A percentile compares a stretch with the other conserved stretches of the same genome.
These are phyloP conservation scores for Varanus salvator DNA, from an alignment of 2,113 vertebrate species.

Conservation along the genomic window DNA sequence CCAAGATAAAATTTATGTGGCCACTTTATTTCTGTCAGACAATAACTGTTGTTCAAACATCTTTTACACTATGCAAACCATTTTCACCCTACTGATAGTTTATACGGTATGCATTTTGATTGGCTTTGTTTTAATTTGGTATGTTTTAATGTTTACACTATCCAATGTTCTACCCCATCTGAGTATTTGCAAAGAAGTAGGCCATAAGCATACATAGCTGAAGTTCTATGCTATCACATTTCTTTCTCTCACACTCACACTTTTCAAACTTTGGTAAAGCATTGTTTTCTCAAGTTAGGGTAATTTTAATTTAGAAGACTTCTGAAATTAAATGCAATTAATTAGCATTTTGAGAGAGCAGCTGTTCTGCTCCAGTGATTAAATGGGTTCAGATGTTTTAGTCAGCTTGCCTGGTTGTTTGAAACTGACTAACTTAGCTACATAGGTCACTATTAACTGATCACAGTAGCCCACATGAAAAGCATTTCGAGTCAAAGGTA, in stretches of 20 bases:
- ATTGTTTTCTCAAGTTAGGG: not conserved
- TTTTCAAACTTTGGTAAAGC: not conserved
- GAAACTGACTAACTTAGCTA: not conserved
- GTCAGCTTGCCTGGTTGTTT: not conserved
- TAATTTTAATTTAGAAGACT: not conserved
- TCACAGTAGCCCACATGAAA: conserved; percentile 11
- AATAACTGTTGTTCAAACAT: no score
- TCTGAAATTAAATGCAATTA: not conserved
- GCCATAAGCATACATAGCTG: not conserved
- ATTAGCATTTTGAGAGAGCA: not conserved
- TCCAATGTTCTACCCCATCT: not conserved
- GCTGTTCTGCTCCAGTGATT: not conserved
- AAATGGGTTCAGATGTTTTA: conserved; percentile 9
- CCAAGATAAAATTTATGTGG: not conserved
- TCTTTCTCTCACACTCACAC: not conserved
- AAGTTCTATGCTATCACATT: not conserved
- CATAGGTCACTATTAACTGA: conserved; percentile 17
- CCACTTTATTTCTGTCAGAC: not conserved
- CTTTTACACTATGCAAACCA: no score
- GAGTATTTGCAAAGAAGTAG: not conserved
- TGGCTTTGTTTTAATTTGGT: not conserved
- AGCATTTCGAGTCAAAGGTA: conserved; percentile 1
- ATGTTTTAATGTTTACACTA: not conserved
- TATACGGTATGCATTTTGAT: not conserved
- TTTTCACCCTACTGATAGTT: not conserved